Base-by-base conservation (phyloP, 2,888 invertebrate genomes). In the Lasioglossum vierecki region DNA sequence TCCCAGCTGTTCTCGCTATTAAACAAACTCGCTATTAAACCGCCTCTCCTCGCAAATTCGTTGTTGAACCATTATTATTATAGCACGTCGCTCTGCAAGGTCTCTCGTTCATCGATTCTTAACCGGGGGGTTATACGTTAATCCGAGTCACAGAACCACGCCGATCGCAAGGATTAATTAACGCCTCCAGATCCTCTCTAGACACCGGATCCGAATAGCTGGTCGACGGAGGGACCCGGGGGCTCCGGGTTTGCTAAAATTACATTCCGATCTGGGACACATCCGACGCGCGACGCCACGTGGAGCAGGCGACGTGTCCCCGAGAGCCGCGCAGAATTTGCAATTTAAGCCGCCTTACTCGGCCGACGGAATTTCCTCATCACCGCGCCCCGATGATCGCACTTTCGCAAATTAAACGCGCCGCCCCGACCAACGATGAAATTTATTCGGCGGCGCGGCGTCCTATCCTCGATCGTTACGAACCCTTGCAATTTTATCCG, bases 191-290 rank as follows among this genome's bases (percentile, higher is more conserved):
- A 26, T 39, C 13, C 63, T 35, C 26, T 53, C 53, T 53, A 70
- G 70, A 60, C 57, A 66, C 22, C 57, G 68, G 73, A 53, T 39
- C 35, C 35, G 63, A 72, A 79, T 79, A 53, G 18, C 39, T 75
- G 71, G 63, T 30, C 44, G 49, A 35, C 71, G 11, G 35, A 66
- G 22, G 30, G 6, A 53, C 53, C 76, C 35, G 74, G 60, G 44
- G 53, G 22, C 57, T 76, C 72, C 66, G 66, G 76, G 8, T 53
- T 79, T 26, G 72, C 66, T 85, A 76, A 86, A 86, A 86, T 86
- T 86, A 86, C 85, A 81, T 85, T 85, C 81, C 85, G 76, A 79
- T 81, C 81, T 76, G 60, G 81, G 78, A 86, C 81, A 49, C 57
- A 76, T 60, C 53, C 75, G 75, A 74, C 75, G 86, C 85, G 46